Conservation (phyloP, 2,113 vertebrate genomes). For the Sinocyclocheilus rhinocerous region DNA sequence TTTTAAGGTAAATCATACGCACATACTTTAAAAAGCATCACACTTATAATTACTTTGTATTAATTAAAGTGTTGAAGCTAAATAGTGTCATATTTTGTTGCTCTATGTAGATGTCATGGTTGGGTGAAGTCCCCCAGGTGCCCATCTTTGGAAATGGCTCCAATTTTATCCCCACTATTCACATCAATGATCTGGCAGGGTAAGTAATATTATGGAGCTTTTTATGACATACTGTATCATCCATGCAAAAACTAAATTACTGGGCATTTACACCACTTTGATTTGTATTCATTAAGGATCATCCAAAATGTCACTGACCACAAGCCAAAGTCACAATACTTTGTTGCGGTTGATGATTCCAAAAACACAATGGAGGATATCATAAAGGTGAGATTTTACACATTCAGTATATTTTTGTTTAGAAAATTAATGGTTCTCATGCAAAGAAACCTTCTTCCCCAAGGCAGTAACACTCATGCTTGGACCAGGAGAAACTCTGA, state of each 20-base stretch:
- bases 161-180: slow-evolving; percentile 87
- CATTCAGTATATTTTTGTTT: neutral
- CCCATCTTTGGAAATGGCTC: slow-evolving; percentile 85
- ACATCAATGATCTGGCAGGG: slow-evolving; percentile 87
- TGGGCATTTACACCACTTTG: neutral
- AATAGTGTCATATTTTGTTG: neutral
- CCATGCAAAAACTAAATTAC: neutral
- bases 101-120: slow-evolving; percentile 80
- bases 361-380: slow-evolving; percentile 80
- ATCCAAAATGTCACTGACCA: slow-evolving; percentile 85
- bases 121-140: slow-evolving; percentile 76
- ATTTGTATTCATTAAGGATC: slow-evolving; percentile 74
- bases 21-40: no score
- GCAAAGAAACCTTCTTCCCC: neutral
- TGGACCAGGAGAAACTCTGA: slow-evolving; percentile 82
- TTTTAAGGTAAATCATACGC: slow-evolving; percentile 83
- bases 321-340: slow-evolving; percentile 76
- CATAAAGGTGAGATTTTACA: slow-evolving; percentile 77
- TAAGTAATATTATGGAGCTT: slow-evolving; percentile 62
- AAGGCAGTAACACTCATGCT: slow-evolving; percentile 81
- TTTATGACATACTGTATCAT: neutral
- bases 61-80: neutral
- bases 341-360: slow-evolving; percentile 86
- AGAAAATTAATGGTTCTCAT: neutral
- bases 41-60: neutral